Base-by-base conservation (phyloP, 2,888 invertebrate genomes). In the Drosophila mettleri region DNA sequence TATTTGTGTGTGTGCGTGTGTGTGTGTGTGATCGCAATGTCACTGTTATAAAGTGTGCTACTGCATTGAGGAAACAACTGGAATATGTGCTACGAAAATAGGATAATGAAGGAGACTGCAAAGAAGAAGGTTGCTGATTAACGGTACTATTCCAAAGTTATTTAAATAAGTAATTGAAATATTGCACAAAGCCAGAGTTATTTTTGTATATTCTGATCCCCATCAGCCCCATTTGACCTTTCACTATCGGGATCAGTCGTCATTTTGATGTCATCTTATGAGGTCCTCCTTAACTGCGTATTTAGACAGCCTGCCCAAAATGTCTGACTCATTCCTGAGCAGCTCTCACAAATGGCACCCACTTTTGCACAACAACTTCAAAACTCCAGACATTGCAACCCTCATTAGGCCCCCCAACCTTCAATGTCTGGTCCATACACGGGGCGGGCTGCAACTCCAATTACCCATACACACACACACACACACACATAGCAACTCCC, bases 321-420 rank as follows among this genome's bases (percentile, higher is more conserved):
- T 74, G 77, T 77, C 77, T 77, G 77, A 77, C 77, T 77, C 77
- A 77, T 77, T 77, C 73, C 79, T 68, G 22, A 10, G 61, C 64
- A 51, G 34, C 48, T 41, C 62, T 24, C 24, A 45, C 45, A 55
- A 48, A 38, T 36, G 55, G 57, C 74, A 54, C 62, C 62, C 60
- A 71, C 45, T 65, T 69, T 53, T 62, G 62, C 66, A 62, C 55
- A 29, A 9, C 6, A 69, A 74, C 76, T 79, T 64, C 61, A 70
- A 52, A 68, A 80, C 74, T 74, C 69, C 72, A 75, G 75, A 80
- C 70, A 80, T 64, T 72, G 79, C 86, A 84, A 85, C 85, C 85
- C 85, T 81, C 85, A 79, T 84, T 80, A 78, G 48, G 59, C 71
- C 69, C 83, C 43, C 78, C 71, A 78, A 69, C 78, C 52, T 57